Evolutionary conservation across 2,888 invertebrate genomes (phyloP).

Genomic region (Lithophane socia): DNA sequence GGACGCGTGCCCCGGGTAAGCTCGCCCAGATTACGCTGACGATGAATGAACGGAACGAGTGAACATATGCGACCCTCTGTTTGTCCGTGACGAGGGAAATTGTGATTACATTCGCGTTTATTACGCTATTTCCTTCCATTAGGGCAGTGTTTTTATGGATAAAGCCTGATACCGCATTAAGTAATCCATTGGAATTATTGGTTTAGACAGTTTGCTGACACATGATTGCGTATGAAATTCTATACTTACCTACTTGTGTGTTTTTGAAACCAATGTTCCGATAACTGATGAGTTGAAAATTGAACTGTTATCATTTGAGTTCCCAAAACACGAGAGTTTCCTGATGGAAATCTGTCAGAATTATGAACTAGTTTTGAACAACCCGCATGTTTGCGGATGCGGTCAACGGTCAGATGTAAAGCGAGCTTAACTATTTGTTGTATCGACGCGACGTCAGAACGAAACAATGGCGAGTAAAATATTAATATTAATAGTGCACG

Average conservation of each 20-base stretch:
- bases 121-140: conserved; percentile 82
- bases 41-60: conserved; percentile 64
- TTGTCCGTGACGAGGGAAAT: conserved; percentile 73
- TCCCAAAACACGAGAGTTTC: background rate
- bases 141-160: conserved; percentile 68
- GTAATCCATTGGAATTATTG: conserved; percentile 46
- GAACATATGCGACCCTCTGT: conserved; percentile 72
- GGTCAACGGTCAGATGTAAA: conserved; percentile 58
- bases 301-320: background rate
- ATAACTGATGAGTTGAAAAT: background rate
- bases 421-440: conserved; percentile 47
- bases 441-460: conserved; percentile 51
- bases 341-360: background rate
- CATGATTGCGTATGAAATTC: conserved; percentile 9
- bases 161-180: conserved; percentile 53
- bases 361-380: conserved; percentile 7
- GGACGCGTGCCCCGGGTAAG: conserved; percentile 76
- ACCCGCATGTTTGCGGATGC: conserved; percentile 35
- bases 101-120: conserved; percentile 81
- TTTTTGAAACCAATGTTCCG: background rate
- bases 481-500: conserved; percentile 68
- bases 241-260: background rate
- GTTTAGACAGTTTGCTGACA: conserved; percentile 20
- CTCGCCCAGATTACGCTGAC: conserved; percentile 77
- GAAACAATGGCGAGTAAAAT: conserved; percentile 62